Conservation (phyloP, 2,888 invertebrate species). For the Lypha dubia region DNA sequence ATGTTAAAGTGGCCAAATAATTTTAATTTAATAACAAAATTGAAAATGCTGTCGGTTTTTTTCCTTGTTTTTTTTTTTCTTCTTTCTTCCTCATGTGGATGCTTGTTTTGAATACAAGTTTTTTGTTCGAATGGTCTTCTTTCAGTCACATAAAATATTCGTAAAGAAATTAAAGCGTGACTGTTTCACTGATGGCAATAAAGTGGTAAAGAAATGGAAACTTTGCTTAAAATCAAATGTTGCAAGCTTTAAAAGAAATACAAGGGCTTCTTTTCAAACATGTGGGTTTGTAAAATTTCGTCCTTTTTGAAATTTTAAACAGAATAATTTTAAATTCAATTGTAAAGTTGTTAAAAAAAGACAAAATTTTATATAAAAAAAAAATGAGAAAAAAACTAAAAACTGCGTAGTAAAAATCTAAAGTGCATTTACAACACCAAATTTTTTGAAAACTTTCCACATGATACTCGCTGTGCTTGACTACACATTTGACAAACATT, state of each 20-base stretch:
- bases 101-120: background rate
- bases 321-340: background rate
- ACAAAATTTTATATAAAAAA: background rate
- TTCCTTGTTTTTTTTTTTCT: too few species aligned
- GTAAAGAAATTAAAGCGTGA: conserved; percentile 10
- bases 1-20: conserved; percentile 63
- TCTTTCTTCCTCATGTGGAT: background rate
- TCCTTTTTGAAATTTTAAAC: background rate
- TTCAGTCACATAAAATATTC: background rate
- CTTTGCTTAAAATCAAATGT: conserved; percentile 25
- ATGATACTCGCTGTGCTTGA: conserved; percentile 49
- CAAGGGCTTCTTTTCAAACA: background rate
- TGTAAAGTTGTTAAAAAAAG: background rate
- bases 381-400: too few species aligned
- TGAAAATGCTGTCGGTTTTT: background rate
- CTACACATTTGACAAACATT: conserved; percentile 44
- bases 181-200: background rate
- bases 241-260: background rate
- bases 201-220: background rate
- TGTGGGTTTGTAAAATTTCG: background rate
- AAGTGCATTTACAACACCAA: background rate
- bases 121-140: background rate
- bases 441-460: conserved; percentile 25
- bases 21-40: conserved; percentile 62
- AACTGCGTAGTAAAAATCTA: background rate